Percentiles rank a stretch among this genome's conserved stretches.
These are phyloP conservation scores for Brachymystax lenok DNA, from an alignment of 2,797 vertebrate species.

Conservation along the genomic window DNA sequence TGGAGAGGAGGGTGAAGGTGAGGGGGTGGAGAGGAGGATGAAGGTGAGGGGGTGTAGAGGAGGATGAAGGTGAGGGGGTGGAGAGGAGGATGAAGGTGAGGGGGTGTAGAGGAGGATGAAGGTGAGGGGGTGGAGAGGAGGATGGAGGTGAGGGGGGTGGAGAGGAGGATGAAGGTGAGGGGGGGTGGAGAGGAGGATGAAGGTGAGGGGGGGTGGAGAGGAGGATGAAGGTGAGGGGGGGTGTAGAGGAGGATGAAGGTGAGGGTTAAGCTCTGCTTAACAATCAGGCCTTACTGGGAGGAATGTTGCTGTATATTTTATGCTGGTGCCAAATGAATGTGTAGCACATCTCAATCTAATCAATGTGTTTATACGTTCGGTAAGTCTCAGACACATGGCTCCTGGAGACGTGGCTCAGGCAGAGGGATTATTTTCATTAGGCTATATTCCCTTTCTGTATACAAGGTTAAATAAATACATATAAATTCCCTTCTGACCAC, in stretches of 20 bases:
- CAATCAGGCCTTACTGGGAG: background rate
- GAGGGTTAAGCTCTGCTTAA: background rate
- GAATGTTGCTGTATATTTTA: background rate
- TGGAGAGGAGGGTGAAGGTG: no score
- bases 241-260: no score
- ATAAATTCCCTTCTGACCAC: no score
- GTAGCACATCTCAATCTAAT: background rate
- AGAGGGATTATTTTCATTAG: background rate
- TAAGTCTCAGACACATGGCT: background rate
- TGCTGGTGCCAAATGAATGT: background rate
- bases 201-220: background rate
- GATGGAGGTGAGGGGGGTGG: no score
- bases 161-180: no score
- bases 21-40: background rate
- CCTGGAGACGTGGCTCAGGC: background rate
- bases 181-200: no score
- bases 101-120: background rate
- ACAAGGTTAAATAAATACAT: no score
- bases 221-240: no score
- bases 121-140: no score
- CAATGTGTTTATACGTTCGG: background rate
- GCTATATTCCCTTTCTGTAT: background rate
- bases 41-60: no score
- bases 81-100: no score
- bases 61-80: no score